Base-by-base conservation (phyloP, 2,888 invertebrate species). In the Saturnia pavonia region DNA sequence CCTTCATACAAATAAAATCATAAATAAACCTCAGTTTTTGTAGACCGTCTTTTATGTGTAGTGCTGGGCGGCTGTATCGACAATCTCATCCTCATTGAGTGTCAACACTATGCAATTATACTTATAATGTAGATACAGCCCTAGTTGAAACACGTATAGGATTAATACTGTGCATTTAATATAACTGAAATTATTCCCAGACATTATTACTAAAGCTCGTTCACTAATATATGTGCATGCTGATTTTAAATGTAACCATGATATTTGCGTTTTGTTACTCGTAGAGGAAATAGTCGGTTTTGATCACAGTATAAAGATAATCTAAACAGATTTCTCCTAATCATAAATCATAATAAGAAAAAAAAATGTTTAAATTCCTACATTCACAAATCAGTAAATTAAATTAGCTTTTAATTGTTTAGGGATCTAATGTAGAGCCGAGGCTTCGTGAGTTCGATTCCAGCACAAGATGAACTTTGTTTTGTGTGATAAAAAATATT, bases 11-110 rank as follows among this genome's bases (percentile, higher is more conserved):
- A 54, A 54, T 54, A 14, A 22, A 12, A 54, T 22, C 7, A 54
- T 27, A 66, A 63, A 40, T 3, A 65, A 69, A 27, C 27, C 25
- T 11, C 19, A 11, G 19, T 70, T 42, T n/a, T 16, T 67, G 54
- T 82, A 45, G 72, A 77, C 87, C 43, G 72, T 87, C 82, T 72
- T 79, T 78, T 85, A 84, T 80, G 78, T 80, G 79, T 80, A 75
- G 79, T 80, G 80, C 79, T 77, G 78, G 79, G 79, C 79, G 77
- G 74, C 82, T 82, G 82, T 86, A 84, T 87, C 82, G 85, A 85
- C 83, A 82, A 81, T 81, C 82, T 79, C 76, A 77, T 77, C 70
- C 77, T 73, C 75, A 84, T 81, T 80, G 81, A 80, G 76, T 77
- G 71, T 75, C 78, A 77, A 77, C 81, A 79, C 80, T 78, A 79